These are phyloP conservation scores for Biston stratarius DNA, from an alignment of 2,888 invertebrate species.

Conservation along the genomic window DNA sequence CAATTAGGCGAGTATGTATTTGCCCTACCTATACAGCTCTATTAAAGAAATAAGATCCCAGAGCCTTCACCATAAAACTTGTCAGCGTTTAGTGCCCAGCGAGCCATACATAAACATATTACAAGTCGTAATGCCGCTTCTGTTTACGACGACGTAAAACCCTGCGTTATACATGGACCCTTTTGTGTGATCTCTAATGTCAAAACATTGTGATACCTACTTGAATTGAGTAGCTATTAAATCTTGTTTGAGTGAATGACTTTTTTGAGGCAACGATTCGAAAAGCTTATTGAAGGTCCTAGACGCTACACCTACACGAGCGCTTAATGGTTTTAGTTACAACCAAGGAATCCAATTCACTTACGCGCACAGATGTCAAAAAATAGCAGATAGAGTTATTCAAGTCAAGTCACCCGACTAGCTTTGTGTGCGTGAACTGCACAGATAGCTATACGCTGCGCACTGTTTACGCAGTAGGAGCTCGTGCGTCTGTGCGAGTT, in stretches of 20 bases:
- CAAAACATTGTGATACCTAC: constrained; percentile 37
- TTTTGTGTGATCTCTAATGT: constrained; percentile 41
- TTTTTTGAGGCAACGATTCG: neutral
- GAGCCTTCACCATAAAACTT: constrained; percentile 26
- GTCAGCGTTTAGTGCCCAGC: constrained; percentile 33
- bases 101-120: constrained; percentile 41
- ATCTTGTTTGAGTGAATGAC: neutral
- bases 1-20: neutral
- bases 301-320: too few relatives aligned
- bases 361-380: too few relatives aligned
- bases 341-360: too few relatives aligned
- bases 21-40: neutral
- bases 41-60: constrained; percentile 24
- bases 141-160: constrained; percentile 47
- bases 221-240: constrained; percentile 15
- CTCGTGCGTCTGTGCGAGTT: too few relatives aligned
- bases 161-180: constrained; percentile 42
- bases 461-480: too few relatives aligned
- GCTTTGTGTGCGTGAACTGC: too few relatives aligned
- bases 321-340: too few relatives aligned
- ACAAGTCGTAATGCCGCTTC: constrained; percentile 41
- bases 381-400: too few relatives aligned
- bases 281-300: neutral
- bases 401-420: too few relatives aligned
- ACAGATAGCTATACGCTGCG: too few relatives aligned